These are phyloP conservation scores for Disparrhopalites patrizii DNA, from an alignment of 2,888 invertebrate species.

Conservation along the genomic window DNA sequence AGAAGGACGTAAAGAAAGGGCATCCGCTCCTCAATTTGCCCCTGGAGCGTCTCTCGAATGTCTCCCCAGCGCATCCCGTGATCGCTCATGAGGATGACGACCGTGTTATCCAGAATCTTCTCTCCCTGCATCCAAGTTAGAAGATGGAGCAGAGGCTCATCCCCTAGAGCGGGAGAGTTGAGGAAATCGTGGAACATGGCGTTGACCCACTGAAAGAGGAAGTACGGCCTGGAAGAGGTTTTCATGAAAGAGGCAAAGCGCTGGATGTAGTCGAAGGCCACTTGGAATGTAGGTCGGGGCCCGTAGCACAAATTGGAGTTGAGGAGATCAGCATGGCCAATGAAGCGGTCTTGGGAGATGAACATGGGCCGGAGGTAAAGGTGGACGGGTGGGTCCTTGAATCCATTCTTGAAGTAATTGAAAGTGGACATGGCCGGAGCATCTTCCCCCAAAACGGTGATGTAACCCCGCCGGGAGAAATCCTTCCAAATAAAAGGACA, in stretches of 20 bases:
- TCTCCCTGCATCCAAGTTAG: constrained; percentile 57
- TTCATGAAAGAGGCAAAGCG: constrained; percentile 3
- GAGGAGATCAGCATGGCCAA: not conserved
- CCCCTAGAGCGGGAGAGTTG: constrained; percentile 71
- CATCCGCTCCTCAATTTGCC: constrained; percentile 74
- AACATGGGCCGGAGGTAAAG: not conserved
- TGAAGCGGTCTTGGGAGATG: not conserved
- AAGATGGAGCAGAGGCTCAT: constrained; percentile 61
- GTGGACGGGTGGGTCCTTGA: not conserved
- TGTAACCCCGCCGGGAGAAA: not conserved
- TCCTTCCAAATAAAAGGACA: constrained; percentile 8
- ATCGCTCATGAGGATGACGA: constrained; percentile 65
- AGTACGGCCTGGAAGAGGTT: constrained; percentile 55
- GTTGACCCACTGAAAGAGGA: constrained; percentile 80
- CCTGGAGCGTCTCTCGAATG: constrained; percentile 75
- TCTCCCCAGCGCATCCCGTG: constrained; percentile 61
- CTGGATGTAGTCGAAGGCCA: not conserved
- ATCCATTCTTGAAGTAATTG: constrained; percentile 10
- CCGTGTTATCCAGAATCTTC: constrained; percentile 63
- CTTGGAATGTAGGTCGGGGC: constrained; percentile 5
- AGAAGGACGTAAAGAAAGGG: constrained; percentile 72
- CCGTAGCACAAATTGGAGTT: constrained; percentile 14
- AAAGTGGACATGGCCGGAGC: not conserved
- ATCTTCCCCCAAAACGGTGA: not conserved
- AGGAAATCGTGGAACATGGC: constrained; percentile 79